Conservation (phyloP, 2,888 invertebrate genomes). For the Cabera pusaria region DNA sequence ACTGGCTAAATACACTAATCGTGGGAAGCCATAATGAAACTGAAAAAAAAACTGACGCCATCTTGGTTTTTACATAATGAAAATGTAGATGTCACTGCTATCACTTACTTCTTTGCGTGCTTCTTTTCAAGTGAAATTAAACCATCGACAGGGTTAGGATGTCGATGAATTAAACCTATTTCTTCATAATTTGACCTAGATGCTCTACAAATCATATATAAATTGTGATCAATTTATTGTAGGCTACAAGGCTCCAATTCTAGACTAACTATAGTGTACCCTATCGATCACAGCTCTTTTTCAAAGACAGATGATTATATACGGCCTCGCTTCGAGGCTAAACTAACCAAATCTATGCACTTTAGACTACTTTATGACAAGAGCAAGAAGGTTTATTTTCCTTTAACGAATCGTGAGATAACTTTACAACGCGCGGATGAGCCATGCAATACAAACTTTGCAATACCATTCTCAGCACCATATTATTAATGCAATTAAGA, state of each 20-base stretch:
- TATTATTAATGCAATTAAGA: slow-evolving; percentile 1
- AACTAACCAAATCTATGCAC: not conserved
- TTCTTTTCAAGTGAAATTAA: too few species aligned
- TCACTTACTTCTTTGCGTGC: too few species aligned
- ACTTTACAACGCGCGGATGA: slow-evolving; percentile 10
- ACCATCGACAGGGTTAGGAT: too few species aligned
- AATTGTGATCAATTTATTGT: too few species aligned
- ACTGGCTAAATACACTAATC: too few species aligned
- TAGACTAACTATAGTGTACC: not conserved
- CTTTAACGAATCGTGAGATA: not conserved
- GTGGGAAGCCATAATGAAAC: too few species aligned
- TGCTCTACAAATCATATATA: too few species aligned
- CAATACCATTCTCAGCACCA: slow-evolving; percentile 2
- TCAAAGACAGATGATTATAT: slow-evolving; percentile 30
- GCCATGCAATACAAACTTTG: slow-evolving; percentile 2
- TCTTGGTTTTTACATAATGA: too few species aligned
- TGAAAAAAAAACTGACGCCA: too few species aligned
- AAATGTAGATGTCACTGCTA: too few species aligned
- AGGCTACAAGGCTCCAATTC: not conserved
- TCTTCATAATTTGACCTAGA: too few species aligned
- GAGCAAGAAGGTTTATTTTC: slow-evolving; percentile 2
- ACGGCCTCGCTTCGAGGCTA: slow-evolving; percentile 33
- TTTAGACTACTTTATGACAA: not conserved
- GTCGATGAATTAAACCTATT: too few species aligned
- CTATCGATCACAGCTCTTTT: slow-evolving; percentile 28